Base-by-base conservation (phyloP, 2,888 invertebrate species). In the Lysandra bellargus region DNA sequence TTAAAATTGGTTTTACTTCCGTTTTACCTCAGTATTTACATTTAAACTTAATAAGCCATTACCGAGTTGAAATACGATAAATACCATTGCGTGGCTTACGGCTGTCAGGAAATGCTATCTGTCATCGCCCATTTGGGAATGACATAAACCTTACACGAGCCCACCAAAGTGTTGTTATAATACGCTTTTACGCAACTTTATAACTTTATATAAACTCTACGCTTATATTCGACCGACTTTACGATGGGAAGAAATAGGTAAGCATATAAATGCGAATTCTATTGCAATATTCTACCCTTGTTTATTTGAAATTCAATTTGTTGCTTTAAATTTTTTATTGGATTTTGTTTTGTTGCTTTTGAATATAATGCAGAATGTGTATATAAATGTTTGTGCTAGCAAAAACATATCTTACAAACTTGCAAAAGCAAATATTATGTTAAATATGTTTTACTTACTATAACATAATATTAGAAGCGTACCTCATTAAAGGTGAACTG, bases 101-200 rank as follows among this genome's bases (percentile, higher is more conserved):
- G 82, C 81, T 84, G 84, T 85, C 85, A 81, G 81, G 72, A 69
- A 78, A 53, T 33, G 81, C 83, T 82, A 85, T 87, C 86, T 86
- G 83, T 87, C 86, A 86, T 80, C 72, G 79, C 81, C 84, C 85
- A 83, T 84, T 86, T 85, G 86, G 83, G 74, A 80, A 83, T 84
- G 85, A 86, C 86, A 83, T 80, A 78, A 83, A 80, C 82, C 33
- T 69, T 69, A 37, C 33, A 37, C 33, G 4, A 37, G 33, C 14
- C 82, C 79, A 84, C 85, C 84, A 83, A 86, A 84, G 84, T 84
- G 82, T 82, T 79, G 81, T 79, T 84, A 83, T 84, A 82, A 84
- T 74, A 79, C 78, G 80, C 79, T 81, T 81, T 81, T 81, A 83
- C 82, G 78, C 81, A 82, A 81, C 74, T 74, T 61, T 74, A 44